A percentile compares a stretch with the other conserved stretches of the same genome.
These are phyloP conservation scores for Ctenochaetus hawaiiensis DNA, from an alignment of 2,797 vertebrate species.

Conservation along the genomic window DNA sequence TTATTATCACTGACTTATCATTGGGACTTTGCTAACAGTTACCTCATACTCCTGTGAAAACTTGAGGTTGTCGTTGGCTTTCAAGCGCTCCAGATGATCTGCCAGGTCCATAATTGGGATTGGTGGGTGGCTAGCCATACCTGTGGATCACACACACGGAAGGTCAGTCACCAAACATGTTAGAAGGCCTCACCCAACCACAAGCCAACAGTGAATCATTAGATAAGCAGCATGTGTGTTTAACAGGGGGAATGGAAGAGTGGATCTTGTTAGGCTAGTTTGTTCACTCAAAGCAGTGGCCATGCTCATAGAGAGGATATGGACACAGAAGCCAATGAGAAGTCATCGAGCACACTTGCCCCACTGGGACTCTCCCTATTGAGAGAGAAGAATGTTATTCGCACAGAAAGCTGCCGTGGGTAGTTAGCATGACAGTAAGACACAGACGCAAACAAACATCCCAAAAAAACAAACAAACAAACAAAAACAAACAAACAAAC, in stretches of 20 bases:
- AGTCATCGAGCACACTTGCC: slow-evolving; percentile 88
- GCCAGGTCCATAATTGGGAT: slow-evolving; percentile 97
- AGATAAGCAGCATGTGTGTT: slow-evolving; percentile 88
- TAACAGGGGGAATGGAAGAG: slow-evolving; percentile 85
- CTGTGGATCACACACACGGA: slow-evolving; percentile 82
- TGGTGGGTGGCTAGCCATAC: slow-evolving; percentile 97
- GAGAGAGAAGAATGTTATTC: slow-evolving; percentile 89
- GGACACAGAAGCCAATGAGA: slow-evolving; percentile 92
- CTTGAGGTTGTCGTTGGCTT: slow-evolving; percentile 99
- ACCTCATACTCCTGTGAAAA: slow-evolving; percentile 99
- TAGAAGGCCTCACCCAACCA: slow-evolving; percentile 62
- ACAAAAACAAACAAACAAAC: slow-evolving; percentile 58
- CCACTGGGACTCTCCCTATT: slow-evolving; percentile 87
- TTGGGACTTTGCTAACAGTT: slow-evolving; percentile 28
- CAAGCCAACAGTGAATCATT: slow-evolving; percentile 83
- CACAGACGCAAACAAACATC: slow-evolving; percentile 78
- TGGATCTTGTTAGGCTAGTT: slow-evolving; percentile 89
- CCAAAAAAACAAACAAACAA: slow-evolving; percentile 75
- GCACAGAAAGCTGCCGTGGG: slow-evolving; percentile 81
- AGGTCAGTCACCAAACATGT: slow-evolving; percentile 51
- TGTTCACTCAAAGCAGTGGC: slow-evolving; percentile 94
- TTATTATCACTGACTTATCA: not conserved
- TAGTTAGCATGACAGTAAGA: slow-evolving; percentile 86
- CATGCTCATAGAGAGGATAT: slow-evolving; percentile 92
- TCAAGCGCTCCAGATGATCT: slow-evolving; percentile 96